Base-by-base conservation (phyloP, 1,140 invertebrate species). In the Temnothorax nylanderi region DNA sequence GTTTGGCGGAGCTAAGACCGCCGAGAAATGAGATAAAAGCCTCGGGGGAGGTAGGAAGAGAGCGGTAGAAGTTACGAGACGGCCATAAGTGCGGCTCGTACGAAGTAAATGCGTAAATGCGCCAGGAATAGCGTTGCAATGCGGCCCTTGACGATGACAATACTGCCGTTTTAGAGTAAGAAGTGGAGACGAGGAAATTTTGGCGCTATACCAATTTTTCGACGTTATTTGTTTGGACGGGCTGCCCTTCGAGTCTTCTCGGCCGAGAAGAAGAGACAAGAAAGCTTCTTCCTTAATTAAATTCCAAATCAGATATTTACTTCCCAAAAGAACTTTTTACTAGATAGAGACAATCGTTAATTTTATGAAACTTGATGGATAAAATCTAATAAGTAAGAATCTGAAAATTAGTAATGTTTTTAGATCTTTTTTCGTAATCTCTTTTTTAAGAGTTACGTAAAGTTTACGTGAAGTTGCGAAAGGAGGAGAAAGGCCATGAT, bases 11-110 rank as follows among this genome's bases (percentile, higher is more conserved):
- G 60, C 51, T 58, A 44, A 78, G 60, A 21, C 58, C 21, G 47
- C 21, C 44, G 82, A 64, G 58, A 65, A 67, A 54, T 62, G 71
- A 89, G 72, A 80, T 74, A 89, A 77, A 54, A 58, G 85, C 72
- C 64, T 44, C 51, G 71, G 32, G 77, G 44, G 62, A 76, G 32
- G 56, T 10, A 78, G 18, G 26, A 78, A 26, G 13, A 41, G 18
- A 21, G n/a, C 16, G 58, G n/a, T 26, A 8, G 51, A 81, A 81
- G 77, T 81, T 81, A 81, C 34, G 47, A 71, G 77, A 16, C 47
- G n/a, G 44, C 16, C 47, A 13, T 71, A 56, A 81, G 49, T 41
- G 75, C 26, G 56, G 64, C 47, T 56, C 54, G 44, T 34, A 65
- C 64, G 37, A 34, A 81, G 64, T 71, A 81, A 81, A 81, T 81